Base-by-base conservation (phyloP, 2,797 vertebrate species). In the Aulostomus chinensis region DNA sequence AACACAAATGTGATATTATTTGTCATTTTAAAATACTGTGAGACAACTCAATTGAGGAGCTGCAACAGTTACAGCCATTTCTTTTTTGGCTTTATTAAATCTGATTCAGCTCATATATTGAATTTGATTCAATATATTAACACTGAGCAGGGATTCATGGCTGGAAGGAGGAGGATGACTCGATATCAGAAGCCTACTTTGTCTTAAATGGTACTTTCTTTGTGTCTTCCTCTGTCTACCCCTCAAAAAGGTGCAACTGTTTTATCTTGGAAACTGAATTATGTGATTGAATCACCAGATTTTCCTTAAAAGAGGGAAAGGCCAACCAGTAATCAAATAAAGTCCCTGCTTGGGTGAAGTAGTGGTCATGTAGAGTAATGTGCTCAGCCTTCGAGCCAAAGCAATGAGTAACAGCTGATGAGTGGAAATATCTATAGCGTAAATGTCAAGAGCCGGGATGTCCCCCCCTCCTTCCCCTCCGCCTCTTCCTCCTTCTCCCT, bases 351-450 rank as follows among this genome's bases (percentile, higher is more conserved):
- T 64, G 55, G 57, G 40, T 56, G 42, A 65, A 57, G 60, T 66
- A 72, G 76, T 66, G 56, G 64, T 67, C 57, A 62, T 9, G 14
- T 50, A 40, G 45, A 42, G 38, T 34, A 45, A 61, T 58, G 59
- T 10, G 48, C 32, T 40, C 46, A 43, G 46, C 43, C 45, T 26
- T 15, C 37, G 69, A 58, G 71, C 64, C 73, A 77, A 35, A 78
- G 58, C 55, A 58, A 75, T 76, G 73, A 75, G 68, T 68, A 83
- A 84, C 52, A 78, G 66, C 68, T 77, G 72, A 81, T 76, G 72
- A 80, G 57, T 82, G 79, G 79, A 83, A 88, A 88, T 65, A 63
- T 78, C 78, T 61, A 45, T 77, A 80, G 35, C 48, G 47, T 68
- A 17, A 72, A 72, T 29, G 14, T 14, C n/a, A n/a, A 50, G 62